These are phyloP conservation scores for Bombyx mandarina DNA, from an alignment of 1,140 invertebrate species.

Conservation along the genomic window DNA sequence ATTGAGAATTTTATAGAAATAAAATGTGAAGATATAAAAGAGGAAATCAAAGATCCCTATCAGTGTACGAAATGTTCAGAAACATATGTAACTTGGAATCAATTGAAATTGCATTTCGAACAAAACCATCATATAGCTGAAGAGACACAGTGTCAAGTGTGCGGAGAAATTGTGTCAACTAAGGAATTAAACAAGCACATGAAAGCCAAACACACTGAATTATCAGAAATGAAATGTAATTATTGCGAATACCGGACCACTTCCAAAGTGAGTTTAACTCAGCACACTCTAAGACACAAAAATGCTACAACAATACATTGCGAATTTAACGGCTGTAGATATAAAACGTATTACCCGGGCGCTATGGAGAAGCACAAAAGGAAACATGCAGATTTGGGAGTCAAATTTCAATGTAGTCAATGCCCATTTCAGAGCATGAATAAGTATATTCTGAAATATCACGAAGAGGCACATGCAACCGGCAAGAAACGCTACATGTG, in stretches of 20 bases:
- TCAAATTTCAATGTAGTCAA: conserved; percentile 49
- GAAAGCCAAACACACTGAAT: conserved; percentile 34
- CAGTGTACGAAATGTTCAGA: conserved; percentile 55
- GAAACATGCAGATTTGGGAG: conserved; percentile 43
- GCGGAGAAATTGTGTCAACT: conserved; percentile 42
- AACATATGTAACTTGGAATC: conserved; percentile 34
- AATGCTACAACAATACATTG: conserved; percentile 50
- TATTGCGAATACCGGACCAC: conserved; percentile 50
- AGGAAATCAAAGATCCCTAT: conserved; percentile 34
- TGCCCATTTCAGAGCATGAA: conserved; percentile 60
- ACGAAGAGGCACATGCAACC: conserved; percentile 54
- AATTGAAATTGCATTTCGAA: conserved; percentile 43
- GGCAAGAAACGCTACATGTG: conserved; percentile 52
- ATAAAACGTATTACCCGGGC: conserved; percentile 52
- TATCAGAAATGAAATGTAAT: conserved; percentile 31
- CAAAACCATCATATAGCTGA: conserved; percentile 37
- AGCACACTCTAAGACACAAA: conserved; percentile 52
- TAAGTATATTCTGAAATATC: conserved; percentile 58
- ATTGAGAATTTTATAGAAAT: conserved; percentile 15
- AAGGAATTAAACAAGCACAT: conserved; percentile 54
- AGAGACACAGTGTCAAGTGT: conserved; percentile 56
- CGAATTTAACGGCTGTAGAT: conserved; percentile 40
- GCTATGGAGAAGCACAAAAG: conserved; percentile 55
- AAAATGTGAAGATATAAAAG: conserved; percentile 36
- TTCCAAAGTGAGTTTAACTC: conserved; percentile 43